Base-by-base conservation (phyloP, 2,888 invertebrate species). In the Malachius bipustulatus region DNA sequence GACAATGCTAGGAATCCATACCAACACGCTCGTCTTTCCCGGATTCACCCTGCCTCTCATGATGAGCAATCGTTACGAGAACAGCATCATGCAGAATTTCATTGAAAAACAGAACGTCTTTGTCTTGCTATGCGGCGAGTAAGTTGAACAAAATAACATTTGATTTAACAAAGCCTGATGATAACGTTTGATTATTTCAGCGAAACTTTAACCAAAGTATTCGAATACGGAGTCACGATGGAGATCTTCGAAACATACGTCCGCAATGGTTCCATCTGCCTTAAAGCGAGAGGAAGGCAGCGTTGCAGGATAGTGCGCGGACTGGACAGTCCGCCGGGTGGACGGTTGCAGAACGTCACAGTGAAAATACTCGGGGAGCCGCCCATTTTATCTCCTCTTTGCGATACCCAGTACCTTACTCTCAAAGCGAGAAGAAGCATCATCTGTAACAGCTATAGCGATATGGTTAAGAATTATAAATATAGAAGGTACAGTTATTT, bases 41-140 rank as follows among this genome's bases (percentile, higher is more conserved):
- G 84, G 84, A 2, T 84, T 85, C 60, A 82, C 77, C 1, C 59
- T 88, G 14, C 87, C 87, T 0, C 67, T 88, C 42, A 74, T 78
- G 27, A 49, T 62, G 40, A 65, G 63, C 36, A 54, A 71, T 37
- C 60, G 67, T 16, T 57, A 64, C 14, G 67, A 69, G 30, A 67
- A 73, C 9, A 63, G 70, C 26, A 70, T 77, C 64, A 61, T 81
- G 40, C 62, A 67, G 34, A 60, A 65, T 14, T 70, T 71, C 40
- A 69, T 79, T 16, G 57, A 66, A 26, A 66, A 65, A 24, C 70
- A 76, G 44, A 66, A 71, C 40, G 75, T 76, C 2, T 77, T 82
- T 56, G 80, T 78, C 3, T 65, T 79, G 11, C 65, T 78, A 11
- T 67, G 66, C 46, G 56, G 61, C 24, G 63, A 64, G 64, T 60